Conservation (phyloP, 2,113 vertebrate species). For the Todiramphus saurophagus region DNA sequence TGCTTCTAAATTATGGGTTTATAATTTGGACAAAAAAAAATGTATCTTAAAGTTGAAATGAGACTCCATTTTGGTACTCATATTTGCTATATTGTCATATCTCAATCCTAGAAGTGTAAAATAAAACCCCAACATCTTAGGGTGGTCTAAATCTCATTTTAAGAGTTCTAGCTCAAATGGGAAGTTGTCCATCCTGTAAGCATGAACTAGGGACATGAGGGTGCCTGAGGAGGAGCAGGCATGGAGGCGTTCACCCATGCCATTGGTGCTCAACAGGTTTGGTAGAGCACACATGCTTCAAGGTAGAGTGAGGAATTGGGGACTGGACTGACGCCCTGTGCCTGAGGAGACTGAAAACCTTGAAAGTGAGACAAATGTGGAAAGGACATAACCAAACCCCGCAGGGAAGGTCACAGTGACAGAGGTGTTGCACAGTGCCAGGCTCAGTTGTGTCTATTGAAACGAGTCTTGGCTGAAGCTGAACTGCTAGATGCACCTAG, state of each 20-base stretch:
- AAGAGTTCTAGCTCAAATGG: not conserved
- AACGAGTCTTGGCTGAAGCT: not conserved
- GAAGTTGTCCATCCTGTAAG: not conserved
- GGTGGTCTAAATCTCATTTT: not conserved
- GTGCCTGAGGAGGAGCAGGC: not conserved
- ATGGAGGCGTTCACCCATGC: not conserved
- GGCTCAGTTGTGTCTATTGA: not conserved
- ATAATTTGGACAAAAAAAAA: not conserved
- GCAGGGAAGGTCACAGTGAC: not conserved
- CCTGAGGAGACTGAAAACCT: not conserved
- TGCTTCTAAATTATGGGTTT: not conserved
- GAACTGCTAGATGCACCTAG: not conserved
- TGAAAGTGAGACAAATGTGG: not conserved
- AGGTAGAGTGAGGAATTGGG: not conserved
- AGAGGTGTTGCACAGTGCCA: not conserved
- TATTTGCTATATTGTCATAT: not conserved
- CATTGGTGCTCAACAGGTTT: fast-evolving
- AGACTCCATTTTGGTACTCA: not conserved
- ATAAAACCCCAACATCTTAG: not conserved
- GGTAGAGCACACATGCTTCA: not conserved
- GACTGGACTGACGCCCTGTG: fast-evolving
- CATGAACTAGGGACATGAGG: fast-evolving
- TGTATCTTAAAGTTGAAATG: not conserved
- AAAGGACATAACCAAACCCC: fast-evolving
- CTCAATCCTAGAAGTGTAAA: not conserved